Conservation (phyloP, 2,113 vertebrate genomes). For the Procavia capensis region DNA sequence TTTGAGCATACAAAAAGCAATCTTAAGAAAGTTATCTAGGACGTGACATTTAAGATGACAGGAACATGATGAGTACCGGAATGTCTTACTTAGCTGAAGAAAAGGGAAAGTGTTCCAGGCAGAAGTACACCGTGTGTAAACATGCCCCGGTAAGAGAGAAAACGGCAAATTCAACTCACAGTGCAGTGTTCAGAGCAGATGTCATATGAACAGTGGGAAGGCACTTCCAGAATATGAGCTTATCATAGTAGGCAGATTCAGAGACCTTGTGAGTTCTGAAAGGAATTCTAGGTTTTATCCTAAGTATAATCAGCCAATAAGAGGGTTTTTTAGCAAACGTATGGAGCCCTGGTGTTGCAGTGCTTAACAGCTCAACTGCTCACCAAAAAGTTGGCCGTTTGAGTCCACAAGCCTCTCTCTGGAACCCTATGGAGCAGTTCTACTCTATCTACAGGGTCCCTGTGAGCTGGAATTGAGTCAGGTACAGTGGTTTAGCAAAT, state of each 20-base stretch:
- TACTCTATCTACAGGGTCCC: no score
- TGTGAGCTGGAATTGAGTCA: no score
- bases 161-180: neutral
- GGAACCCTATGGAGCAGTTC: no score
- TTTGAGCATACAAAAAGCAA: neutral
- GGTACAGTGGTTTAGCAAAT: neutral
- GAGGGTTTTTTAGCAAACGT: neutral
- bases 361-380: no score
- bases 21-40: neutral
- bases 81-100: neutral
- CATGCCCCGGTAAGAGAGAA: neutral
- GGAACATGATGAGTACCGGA: neutral
- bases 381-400: no score
- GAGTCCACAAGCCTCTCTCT: no score
- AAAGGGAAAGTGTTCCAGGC: neutral
- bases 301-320: neutral
- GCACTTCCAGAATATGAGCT: neutral
- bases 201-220: neutral
- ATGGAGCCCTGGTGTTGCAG: neutral
- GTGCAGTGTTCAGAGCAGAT: neutral
- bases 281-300: neutral
- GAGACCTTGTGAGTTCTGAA: neutral
- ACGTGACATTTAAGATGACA: neutral
- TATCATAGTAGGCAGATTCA: neutral
- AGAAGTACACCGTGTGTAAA: neutral